Conservation (phyloP, 2,797 vertebrate genomes). For the Clangula hyemalis region DNA sequence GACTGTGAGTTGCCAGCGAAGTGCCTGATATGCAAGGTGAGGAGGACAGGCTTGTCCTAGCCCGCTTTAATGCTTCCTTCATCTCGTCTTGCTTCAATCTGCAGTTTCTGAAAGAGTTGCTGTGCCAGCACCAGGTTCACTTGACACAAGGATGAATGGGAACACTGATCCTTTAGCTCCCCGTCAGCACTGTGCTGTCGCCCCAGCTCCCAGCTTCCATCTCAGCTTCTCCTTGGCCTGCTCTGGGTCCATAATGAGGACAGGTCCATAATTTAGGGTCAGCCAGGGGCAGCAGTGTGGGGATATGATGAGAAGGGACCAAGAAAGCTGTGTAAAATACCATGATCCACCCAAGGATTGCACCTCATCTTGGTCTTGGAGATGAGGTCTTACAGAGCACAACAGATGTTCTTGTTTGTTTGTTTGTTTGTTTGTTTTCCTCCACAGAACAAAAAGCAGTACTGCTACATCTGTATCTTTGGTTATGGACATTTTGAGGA, state of each 20-base stretch:
- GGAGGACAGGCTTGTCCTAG: not conserved
- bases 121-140: not conserved
- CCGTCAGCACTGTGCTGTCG: not conserved
- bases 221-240: not conserved
- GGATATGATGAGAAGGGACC: not conserved
- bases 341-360: not conserved
- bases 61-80: not conserved
- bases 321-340: not conserved
- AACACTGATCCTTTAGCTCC: not conserved
- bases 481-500: not conserved
- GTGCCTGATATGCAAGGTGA: not conserved
- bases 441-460: not conserved
- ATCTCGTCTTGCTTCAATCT: not conserved
- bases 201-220: not conserved
- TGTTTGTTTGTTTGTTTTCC: not conserved
- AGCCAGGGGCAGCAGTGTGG: not conserved
- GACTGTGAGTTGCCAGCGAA: not conserved
- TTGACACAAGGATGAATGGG: not conserved
- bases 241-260: not conserved
- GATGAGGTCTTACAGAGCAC: not conserved
- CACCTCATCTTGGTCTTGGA: not conserved
- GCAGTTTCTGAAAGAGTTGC: not conserved
- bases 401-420: not conserved
- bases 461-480: not conserved
- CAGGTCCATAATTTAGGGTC: not conserved